Evolutionary conservation across 1,140 invertebrate genomes (phyloP).

Genomic region (Drosophila sucinea): DNA sequence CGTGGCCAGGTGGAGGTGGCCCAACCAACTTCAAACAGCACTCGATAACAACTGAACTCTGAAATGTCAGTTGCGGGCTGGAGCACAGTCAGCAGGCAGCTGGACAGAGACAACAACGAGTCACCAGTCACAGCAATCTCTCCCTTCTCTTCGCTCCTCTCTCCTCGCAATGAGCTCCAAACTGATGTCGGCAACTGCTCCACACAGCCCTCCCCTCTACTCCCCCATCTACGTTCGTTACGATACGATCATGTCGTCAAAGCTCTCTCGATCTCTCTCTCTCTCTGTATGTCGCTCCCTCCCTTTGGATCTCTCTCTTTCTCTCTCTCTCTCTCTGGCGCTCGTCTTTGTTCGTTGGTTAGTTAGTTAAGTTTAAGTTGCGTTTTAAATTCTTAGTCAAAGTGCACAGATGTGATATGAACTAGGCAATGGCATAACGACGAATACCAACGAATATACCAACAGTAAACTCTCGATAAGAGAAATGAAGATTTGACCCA

Average conservation of each 20-base stretch:
- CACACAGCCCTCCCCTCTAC: too few relatives aligned
- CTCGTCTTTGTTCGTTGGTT: conserved; percentile 18
- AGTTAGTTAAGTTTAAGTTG: conserved; percentile 21
- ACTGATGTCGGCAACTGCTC: too few relatives aligned
- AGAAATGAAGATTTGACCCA: too few relatives aligned
- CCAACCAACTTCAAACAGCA: conserved; percentile 70
- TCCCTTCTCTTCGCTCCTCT: neutral
- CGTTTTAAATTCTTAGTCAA: conserved; percentile 3
- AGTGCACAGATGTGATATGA: conserved; percentile 7
- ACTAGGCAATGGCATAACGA: neutral
- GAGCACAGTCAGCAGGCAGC: conserved; percentile 1
- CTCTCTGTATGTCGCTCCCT: too few relatives aligned
- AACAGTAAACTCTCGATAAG: neutral
- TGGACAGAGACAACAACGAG: conserved; percentile 16
- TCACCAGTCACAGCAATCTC: conserved; percentile 27
- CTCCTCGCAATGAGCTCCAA: neutral
- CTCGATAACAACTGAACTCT: conserved; percentile 67
- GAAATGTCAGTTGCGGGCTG: conserved; percentile 16
- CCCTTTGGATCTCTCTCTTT: neutral
- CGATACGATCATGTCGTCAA: conserved; percentile 4
- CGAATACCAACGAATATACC: too few relatives aligned
- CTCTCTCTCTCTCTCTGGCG: neutral
- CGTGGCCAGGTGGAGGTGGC: conserved; percentile 13
- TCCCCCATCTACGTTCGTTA: neutral
- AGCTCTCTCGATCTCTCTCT: neutral